Base-by-base conservation (phyloP, 2,888 invertebrate species). In the Nemoura dubitans region DNA sequence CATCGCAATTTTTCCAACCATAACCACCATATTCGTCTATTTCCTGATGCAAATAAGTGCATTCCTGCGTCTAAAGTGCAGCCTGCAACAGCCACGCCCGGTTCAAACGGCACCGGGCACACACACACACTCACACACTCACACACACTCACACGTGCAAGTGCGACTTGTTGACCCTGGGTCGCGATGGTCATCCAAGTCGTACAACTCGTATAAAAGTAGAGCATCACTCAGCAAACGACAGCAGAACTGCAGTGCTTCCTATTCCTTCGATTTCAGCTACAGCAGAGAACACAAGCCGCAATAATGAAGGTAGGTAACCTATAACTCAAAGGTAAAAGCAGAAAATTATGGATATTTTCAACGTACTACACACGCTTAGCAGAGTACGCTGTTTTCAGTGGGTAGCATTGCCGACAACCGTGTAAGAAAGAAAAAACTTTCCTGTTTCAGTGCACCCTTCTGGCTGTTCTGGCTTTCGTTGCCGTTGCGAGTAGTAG, bases 221-320 rank as follows among this genome's bases (percentile, higher is more conserved):
- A 6, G 28, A 78, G 26, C 78, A 28, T 27, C 28, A 27, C 5
- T 25, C 28, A 3, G 28, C 78, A 78, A 78, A 14, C 28, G 78
- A 26, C 28, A 78, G 10, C 78, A 78, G 78, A 21, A 5, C 78
- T 25, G 21, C 28, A 26, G 78, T 78, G 26, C 59, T 59, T 59
- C 6, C 59, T 59, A 59, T 59, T 59, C 59, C 59, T 59, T 16
- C 59, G 59, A 59, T 21, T 59, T 59, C 59, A 59, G 14, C 10
- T 14, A 28, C n/a, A 90, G 87, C 90, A 90, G 43, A 90, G 89
- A 81, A 90, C 90, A 86, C 90, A 90, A 6, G 90, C 90, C 25
- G 90, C 89, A 86, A 90, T 89, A 88, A 90, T 89, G 80, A 90
- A 90, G 83, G 90, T 90, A 76, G 89, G 26, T 26, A 21, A 83